Percentiles rank a stretch among this genome's conserved stretches.
These are phyloP conservation scores for Orius laevigatus DNA, from an alignment of 1,140 invertebrate species.

Conservation along the genomic window DNA sequence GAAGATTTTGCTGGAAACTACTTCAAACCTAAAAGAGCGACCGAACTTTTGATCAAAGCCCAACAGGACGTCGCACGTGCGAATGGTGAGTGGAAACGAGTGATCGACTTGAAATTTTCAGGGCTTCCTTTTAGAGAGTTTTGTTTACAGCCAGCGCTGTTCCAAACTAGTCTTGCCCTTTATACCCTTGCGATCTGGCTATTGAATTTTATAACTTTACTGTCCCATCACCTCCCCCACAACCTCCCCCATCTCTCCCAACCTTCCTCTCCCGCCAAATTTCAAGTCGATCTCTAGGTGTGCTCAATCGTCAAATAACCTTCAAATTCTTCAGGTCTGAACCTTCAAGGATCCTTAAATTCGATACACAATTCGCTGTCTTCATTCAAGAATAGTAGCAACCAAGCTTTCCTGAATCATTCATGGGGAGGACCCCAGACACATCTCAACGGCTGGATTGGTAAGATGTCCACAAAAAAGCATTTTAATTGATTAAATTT, in stretches of 20 bases:
- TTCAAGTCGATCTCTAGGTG: background rate
- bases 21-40: slow-evolving; percentile 47
- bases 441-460: slow-evolving; percentile 6
- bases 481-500: slow-evolving; percentile 6
- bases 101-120: too few species aligned
- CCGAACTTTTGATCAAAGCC: slow-evolving; percentile 35
- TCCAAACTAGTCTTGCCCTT: background rate
- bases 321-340: background rate
- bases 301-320: background rate
- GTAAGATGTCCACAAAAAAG: background rate
- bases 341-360: slow-evolving; percentile 14
- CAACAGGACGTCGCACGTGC: slow-evolving; percentile 30
- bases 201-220: slow-evolving; percentile 24
- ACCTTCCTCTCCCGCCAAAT: background rate
- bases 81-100: slow-evolving; percentile 35
- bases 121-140: too few species aligned
- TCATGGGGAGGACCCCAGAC: slow-evolving; percentile 13
- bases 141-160: slow-evolving; percentile 2
- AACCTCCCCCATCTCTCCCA: too few species aligned
- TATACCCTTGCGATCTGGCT: slow-evolving; percentile 4
- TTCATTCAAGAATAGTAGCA: background rate
- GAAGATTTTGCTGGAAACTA: slow-evolving; percentile 53
- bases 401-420: slow-evolving; percentile 8
- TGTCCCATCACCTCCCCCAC: too few species aligned
- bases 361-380: slow-evolving; percentile 8